These are phyloP conservation scores for Prosopocoilus inquinatus DNA, from an alignment of 2,888 invertebrate genomes.

Conservation along the genomic window DNA sequence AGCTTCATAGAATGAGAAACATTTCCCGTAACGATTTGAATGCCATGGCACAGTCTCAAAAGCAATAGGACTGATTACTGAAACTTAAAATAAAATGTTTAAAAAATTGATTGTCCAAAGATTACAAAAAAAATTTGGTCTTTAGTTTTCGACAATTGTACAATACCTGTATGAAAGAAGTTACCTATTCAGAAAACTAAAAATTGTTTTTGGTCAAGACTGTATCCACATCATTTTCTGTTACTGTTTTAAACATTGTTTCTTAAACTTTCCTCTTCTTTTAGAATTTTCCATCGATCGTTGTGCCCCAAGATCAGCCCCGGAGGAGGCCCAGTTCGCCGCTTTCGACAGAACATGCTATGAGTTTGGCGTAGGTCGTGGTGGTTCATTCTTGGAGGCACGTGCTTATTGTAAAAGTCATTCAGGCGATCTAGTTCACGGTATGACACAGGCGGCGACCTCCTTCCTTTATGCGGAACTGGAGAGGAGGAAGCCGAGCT, in stretches of 20 bases:
- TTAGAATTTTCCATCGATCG: conserved; percentile 83
- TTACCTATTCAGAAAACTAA: too few relatives aligned
- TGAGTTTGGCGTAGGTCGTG: conserved; percentile 80
- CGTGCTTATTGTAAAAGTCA: conserved; percentile 66
- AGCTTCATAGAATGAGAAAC: too few relatives aligned
- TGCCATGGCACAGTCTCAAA: too few relatives aligned
- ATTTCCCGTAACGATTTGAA: too few relatives aligned
- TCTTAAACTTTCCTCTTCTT: conserved; percentile 32
- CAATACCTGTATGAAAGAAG: too few relatives aligned
- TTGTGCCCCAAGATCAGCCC: conserved; percentile 70
- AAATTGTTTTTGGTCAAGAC: too few relatives aligned
- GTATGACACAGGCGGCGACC: conserved; percentile 57
- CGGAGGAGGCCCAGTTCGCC: conserved; percentile 77
- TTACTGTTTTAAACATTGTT: background rate
- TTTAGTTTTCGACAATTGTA: too few relatives aligned
- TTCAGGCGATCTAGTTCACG: conserved; percentile 71
- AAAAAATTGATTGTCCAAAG: too few relatives aligned
- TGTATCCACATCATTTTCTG: too few relatives aligned
- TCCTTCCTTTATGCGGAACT: conserved; percentile 74
- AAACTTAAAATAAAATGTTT: too few relatives aligned
- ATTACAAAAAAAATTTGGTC: too few relatives aligned
- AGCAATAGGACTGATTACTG: too few relatives aligned
- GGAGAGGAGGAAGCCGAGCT: conserved; percentile 72
- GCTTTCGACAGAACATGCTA: conserved; percentile 86
- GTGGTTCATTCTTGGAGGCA: conserved; percentile 81